These are phyloP conservation scores for Eptatretus atami DNA, from an alignment of 2,797 vertebrate species.

Conservation along the genomic window DNA sequence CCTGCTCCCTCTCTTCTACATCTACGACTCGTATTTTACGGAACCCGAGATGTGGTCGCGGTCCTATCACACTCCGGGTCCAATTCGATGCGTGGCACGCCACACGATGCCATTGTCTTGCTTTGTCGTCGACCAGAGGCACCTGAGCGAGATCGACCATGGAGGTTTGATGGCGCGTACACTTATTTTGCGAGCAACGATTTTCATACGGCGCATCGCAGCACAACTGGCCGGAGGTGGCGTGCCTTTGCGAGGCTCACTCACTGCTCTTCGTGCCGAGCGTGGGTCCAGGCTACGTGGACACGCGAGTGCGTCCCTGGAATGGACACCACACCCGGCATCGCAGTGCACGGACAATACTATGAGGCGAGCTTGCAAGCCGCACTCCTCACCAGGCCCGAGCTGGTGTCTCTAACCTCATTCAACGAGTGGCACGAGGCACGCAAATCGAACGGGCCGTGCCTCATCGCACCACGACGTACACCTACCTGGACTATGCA, in stretches of 20 bases:
- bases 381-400: conserved; percentile 27
- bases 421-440: conserved; percentile 60
- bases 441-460: conserved; percentile 43
- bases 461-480: conserved; percentile 31
- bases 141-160: conserved; percentile 34
- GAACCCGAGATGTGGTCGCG: conserved; percentile 38
- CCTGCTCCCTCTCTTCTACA: conserved; percentile 38
- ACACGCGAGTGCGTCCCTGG: conserved; percentile 45
- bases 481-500: conserved; percentile 37
- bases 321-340: conserved; percentile 56
- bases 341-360: conserved; percentile 50
- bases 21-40: conserved; percentile 48
- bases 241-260: conserved; percentile 40
- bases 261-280: conserved; percentile 46
- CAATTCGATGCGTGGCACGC: conserved; percentile 28
- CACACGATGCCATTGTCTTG: conserved; percentile 37
- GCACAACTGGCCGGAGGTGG: conserved; percentile 39
- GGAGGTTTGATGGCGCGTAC: conserved; percentile 45
- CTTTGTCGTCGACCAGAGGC: conserved; percentile 23
- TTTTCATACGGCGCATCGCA: conserved; percentile 54
- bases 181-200: conserved; percentile 50
- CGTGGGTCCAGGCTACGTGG: conserved; percentile 40
- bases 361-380: conserved; percentile 46
- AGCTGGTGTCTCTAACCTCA: conserved; percentile 38
- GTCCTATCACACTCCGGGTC: conserved; percentile 28